Evolutionary conservation across 2,888 invertebrate species (phyloP).

Genomic region (Eilema depressum): DNA sequence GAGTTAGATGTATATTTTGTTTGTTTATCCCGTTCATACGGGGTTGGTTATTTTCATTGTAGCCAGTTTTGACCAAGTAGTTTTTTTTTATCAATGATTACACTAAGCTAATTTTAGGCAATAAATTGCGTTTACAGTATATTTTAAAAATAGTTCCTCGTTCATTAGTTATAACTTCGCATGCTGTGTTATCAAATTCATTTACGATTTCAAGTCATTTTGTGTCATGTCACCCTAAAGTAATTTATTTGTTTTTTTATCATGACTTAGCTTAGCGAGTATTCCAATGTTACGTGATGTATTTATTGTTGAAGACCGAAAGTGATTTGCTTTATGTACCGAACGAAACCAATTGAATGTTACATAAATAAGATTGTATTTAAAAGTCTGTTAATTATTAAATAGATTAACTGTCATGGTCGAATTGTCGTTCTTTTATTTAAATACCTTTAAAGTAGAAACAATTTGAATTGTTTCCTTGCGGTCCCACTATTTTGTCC

Average conservation of each 20-base stretch:
- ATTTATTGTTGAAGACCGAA: slow-evolving; percentile 78
- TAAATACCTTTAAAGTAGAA: background rate
- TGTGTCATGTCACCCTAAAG: slow-evolving; percentile 73
- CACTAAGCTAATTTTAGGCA: slow-evolving; percentile 37
- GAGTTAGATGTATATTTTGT: slow-evolving; percentile 49
- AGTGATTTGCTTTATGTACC: slow-evolving; percentile 73
- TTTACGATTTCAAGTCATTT: slow-evolving; percentile 71
- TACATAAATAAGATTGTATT: slow-evolving; percentile 80
- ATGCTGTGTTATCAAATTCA: slow-evolving; percentile 65
- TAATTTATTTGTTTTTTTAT: slow-evolving; percentile 69
- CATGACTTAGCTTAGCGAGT: slow-evolving; percentile 68
- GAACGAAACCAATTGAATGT: slow-evolving; percentile 76
- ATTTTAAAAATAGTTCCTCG: slow-evolving; percentile 67
- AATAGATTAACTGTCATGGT: slow-evolving; percentile 74
- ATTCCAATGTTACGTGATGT: slow-evolving; percentile 79
- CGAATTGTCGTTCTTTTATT: slow-evolving; percentile 58
- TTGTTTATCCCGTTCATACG: slow-evolving; percentile 41
- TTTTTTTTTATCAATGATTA: slow-evolving; percentile 43
- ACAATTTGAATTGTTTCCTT: background rate
- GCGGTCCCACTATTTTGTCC: too few species aligned
- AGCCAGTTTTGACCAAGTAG: slow-evolving; percentile 28
- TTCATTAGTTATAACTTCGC: slow-evolving; percentile 60
- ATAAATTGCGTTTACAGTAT: slow-evolving; percentile 46
- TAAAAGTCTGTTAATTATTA: slow-evolving; percentile 83
- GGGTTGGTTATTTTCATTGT: slow-evolving; percentile 41